These are phyloP conservation scores for Brachyhypopomus occidentalis DNA, from an alignment of 2,113 vertebrate genomes.

Conservation along the genomic window DNA sequence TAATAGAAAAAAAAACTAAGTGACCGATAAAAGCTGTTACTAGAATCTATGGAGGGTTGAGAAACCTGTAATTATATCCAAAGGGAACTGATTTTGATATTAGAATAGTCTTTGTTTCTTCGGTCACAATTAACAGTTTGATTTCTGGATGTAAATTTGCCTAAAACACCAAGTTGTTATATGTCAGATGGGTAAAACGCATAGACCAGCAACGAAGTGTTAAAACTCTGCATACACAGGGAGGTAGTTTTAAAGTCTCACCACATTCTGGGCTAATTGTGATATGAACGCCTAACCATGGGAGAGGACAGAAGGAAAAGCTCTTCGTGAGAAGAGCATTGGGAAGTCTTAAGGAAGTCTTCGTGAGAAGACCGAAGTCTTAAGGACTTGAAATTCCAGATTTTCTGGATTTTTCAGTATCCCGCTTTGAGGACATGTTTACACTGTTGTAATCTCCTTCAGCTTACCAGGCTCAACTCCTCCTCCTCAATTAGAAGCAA, in stretches of 20 bases:
- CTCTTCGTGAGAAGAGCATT: background rate
- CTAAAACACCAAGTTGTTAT: background rate
- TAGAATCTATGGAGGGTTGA: background rate
- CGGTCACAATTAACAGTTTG: background rate
- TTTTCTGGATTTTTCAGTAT: background rate
- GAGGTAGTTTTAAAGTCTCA: background rate
- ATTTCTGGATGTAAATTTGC: slow-evolving; percentile 5
- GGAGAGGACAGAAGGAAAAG: background rate
- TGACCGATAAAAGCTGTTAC: background rate
- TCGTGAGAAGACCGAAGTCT: background rate
- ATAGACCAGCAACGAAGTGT: background rate
- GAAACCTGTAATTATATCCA: too few relatives aligned
- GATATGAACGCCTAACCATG: background rate
- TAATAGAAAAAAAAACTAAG: background rate
- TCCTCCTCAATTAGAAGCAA: background rate
- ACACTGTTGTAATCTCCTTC: background rate
- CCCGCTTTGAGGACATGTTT: slow-evolving; percentile 1
- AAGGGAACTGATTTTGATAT: background rate
- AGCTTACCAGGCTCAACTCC: background rate
- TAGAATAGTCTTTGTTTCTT: background rate
- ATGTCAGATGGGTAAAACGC: too few relatives aligned
- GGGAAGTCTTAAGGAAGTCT: too few relatives aligned
- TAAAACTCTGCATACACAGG: slow-evolving; percentile 4
- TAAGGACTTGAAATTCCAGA: slow-evolving; percentile 16
- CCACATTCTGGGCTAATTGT: slow-evolving; percentile 10